phyloP scores from a whole-genome alignment of 2,797 vertebrate species.

The Melopsittacus undulatus region DNA sequence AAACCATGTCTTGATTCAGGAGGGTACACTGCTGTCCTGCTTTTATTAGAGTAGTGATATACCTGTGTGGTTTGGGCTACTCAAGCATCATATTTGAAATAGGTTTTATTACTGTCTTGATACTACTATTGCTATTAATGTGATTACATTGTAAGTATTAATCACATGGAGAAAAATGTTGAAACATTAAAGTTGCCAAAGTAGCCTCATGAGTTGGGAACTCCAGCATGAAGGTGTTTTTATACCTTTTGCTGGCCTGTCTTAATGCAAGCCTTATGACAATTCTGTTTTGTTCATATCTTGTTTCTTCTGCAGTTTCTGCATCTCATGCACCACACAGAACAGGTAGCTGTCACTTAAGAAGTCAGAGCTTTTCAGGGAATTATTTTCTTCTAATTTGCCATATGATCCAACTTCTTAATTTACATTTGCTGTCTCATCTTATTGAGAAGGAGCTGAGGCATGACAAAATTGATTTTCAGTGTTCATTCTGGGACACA shows the following conservation, averaged over 20 bases:
- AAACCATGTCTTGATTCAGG: background rate
- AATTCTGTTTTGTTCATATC: background rate
- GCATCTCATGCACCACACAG: background rate
- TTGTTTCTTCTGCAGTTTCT: background rate
- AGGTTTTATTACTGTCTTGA: background rate
- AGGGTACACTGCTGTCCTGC: background rate
- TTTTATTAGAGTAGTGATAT: background rate
- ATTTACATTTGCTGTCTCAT: background rate
- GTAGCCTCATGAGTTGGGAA: background rate
- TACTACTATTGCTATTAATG: background rate
- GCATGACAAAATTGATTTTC: background rate
- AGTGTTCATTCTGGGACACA: background rate
- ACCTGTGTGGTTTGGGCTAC: background rate
- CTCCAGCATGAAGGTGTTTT: background rate
- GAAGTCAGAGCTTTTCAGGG: background rate
- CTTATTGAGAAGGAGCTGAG: background rate
- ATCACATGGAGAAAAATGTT: background rate
- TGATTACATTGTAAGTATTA: background rate
- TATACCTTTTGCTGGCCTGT: background rate
- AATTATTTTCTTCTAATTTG: background rate
- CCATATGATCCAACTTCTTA: background rate
- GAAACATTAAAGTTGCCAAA: background rate
- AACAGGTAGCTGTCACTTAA: background rate
- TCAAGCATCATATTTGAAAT: background rate
- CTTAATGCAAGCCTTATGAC: background rate